phyloP scores from a whole-genome alignment of 2,888 invertebrate species.

The Amblyteles armatorius region DNA sequence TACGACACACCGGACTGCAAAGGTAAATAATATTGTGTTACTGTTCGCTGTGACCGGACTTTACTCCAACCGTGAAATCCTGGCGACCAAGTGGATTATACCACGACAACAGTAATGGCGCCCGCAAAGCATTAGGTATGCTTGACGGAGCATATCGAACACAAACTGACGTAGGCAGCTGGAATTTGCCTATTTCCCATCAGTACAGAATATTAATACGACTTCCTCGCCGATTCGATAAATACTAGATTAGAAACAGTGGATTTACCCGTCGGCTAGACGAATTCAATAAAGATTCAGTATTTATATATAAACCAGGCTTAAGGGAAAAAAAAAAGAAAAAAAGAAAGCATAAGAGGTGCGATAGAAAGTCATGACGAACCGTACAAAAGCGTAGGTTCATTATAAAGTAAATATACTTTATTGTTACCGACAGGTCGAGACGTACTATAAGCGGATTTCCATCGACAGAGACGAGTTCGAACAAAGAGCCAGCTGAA shows the following conservation, averaged over 20 bases:
- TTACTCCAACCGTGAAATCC: background rate
- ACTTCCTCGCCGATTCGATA: background rate
- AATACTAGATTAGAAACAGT: slow-evolving; percentile 11
- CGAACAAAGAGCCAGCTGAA: background rate
- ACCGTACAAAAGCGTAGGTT: background rate
- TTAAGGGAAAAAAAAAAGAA: background rate
- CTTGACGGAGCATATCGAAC: slow-evolving; percentile 45
- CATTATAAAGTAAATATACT: background rate
- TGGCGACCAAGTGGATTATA: background rate
- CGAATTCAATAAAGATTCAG: background rate
- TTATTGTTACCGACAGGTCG: background rate
- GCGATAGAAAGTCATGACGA: background rate
- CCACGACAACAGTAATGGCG: slow-evolving; percentile 4
- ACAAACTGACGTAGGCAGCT: slow-evolving; percentile 6
- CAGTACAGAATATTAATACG: background rate
- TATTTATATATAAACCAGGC: background rate
- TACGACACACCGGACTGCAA: no score
- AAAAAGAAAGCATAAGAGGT: background rate
- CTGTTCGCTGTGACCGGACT: background rate
- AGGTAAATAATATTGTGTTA: background rate
- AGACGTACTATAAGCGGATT: background rate
- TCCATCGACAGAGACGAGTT: background rate
- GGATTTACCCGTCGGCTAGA: slow-evolving; percentile 5
- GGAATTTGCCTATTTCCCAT: slow-evolving; percentile 26
- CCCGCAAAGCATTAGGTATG: slow-evolving; percentile 46